These are phyloP conservation scores for Xenus cinereus DNA, from an alignment of 2,113 vertebrate species.

Conservation along the genomic window DNA sequence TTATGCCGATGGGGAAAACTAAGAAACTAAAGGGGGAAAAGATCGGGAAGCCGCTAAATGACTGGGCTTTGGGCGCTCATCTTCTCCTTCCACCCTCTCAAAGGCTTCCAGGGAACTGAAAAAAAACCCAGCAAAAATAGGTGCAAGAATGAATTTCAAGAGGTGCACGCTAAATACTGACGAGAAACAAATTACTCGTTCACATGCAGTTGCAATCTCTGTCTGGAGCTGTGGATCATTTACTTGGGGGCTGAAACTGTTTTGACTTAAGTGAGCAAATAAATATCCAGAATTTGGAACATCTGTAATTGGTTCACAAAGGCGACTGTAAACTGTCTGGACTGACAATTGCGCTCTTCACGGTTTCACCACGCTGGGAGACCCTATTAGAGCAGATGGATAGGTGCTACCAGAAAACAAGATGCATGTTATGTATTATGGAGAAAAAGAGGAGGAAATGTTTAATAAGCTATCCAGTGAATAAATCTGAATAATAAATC, in stretches of 20 bases:
- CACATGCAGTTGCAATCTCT: not conserved
- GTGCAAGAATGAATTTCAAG: not conserved
- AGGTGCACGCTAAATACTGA: not conserved
- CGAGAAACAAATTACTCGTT: not conserved
- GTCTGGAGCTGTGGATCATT: not conserved
- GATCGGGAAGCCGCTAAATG: not conserved
- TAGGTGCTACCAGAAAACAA: slow-evolving; percentile 8
- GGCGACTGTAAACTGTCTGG: not conserved
- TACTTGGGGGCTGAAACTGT: not conserved
- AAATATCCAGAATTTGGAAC: not conserved
- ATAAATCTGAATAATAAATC: slow-evolving; percentile 5
- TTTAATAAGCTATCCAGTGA: not conserved
- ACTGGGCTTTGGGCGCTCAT: not conserved
- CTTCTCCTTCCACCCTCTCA: not conserved
- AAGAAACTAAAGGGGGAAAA: not conserved
- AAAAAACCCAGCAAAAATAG: not conserved
- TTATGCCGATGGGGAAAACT: not conserved
- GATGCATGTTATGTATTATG: fast-evolving
- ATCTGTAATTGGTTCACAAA: not conserved
- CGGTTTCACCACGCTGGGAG: not conserved
- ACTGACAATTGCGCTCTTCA: not conserved
- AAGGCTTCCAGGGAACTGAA: not conserved
- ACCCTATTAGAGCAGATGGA: not conserved
- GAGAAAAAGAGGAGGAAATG: not conserved
- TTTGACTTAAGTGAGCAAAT: not conserved